phyloP scores from a whole-genome alignment of 2,113 vertebrate species.

The Gallinago undulata region DNA sequence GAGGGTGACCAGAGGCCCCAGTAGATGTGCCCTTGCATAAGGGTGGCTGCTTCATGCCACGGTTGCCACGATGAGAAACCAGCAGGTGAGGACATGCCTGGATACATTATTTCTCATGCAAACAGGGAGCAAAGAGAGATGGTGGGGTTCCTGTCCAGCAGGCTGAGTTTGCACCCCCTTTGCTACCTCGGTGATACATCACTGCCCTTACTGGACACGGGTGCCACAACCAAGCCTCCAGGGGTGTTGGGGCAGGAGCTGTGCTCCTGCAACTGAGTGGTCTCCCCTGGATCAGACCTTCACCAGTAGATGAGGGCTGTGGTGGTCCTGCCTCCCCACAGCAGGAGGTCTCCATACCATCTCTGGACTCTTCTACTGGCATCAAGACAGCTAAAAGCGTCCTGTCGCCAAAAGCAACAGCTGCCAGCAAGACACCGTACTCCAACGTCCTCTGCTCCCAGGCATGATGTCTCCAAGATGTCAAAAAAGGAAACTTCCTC shows the following conservation, averaged over 20 bases:
- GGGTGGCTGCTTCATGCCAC: rapidly evolving
- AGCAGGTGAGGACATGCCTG: not conserved
- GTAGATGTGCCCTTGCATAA: not conserved
- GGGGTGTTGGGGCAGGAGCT: rapidly evolving
- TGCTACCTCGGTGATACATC: not conserved
- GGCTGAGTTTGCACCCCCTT: not conserved
- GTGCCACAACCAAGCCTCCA: not conserved
- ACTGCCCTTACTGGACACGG: not conserved
- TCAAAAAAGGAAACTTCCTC: not conserved
- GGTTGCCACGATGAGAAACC: not conserved
- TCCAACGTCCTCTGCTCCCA: not conserved
- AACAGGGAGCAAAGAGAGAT: not conserved
- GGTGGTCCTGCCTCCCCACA: not conserved
- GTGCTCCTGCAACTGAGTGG: not conserved
- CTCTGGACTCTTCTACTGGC: too few relatives aligned
- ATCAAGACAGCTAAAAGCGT: not conserved
- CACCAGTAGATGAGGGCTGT: rapidly evolving
- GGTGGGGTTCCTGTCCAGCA: not conserved
- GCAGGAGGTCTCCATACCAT: not conserved
- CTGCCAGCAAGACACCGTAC: not conserved
- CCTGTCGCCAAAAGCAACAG: not conserved
- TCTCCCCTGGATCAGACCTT: not conserved
- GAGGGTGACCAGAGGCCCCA: not conserved
- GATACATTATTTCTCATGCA: not conserved
- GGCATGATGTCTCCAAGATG: not conserved